phyloP scores from a whole-genome alignment of 2,113 vertebrate genomes.

The Stegastes partitus region DNA sequence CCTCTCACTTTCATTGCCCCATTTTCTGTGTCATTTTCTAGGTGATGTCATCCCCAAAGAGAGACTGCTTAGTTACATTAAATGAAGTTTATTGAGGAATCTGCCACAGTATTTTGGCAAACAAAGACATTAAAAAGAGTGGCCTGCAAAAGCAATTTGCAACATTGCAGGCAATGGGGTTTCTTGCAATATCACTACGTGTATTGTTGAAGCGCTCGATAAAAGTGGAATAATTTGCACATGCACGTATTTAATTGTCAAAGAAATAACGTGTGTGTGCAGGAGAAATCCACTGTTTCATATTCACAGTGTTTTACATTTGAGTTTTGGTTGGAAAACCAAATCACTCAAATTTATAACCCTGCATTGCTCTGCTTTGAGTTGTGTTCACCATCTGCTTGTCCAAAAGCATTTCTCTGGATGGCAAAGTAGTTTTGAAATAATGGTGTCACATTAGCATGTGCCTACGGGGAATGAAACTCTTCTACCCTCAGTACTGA shows the following conservation, averaged over 20 bases:
- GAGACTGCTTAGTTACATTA: constrained; percentile 65
- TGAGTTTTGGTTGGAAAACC: too few species aligned
- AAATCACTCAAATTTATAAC: too few species aligned
- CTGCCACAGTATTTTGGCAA: constrained; percentile 64
- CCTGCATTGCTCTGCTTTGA: too few species aligned
- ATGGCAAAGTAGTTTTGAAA: neutral
- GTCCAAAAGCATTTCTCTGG: neutral
- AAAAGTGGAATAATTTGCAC: constrained; percentile 2
- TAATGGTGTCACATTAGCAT: neutral
- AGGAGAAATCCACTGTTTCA: too few species aligned
- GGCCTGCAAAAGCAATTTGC: constrained; percentile 59
- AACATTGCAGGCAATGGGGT: constrained; percentile 22
- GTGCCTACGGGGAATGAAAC: neutral
- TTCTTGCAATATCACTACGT: constrained; percentile 22
- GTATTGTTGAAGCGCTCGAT: constrained; percentile 6
- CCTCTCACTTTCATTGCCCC: constrained; percentile 73
- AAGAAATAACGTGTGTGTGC: too few species aligned
- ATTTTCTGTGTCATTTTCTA: constrained; percentile 70
- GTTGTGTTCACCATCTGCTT: neutral
- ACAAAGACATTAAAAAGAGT: constrained; percentile 72
- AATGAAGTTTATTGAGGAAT: constrained; percentile 73
- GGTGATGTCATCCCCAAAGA: constrained; percentile 73
- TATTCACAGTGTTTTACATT: too few species aligned
- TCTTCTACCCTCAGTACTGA: neutral
- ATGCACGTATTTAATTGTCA: too few species aligned